These are phyloP conservation scores for Phytoseiulus persimilis DNA, from an alignment of 2,888 invertebrate genomes.

Conservation along the genomic window DNA sequence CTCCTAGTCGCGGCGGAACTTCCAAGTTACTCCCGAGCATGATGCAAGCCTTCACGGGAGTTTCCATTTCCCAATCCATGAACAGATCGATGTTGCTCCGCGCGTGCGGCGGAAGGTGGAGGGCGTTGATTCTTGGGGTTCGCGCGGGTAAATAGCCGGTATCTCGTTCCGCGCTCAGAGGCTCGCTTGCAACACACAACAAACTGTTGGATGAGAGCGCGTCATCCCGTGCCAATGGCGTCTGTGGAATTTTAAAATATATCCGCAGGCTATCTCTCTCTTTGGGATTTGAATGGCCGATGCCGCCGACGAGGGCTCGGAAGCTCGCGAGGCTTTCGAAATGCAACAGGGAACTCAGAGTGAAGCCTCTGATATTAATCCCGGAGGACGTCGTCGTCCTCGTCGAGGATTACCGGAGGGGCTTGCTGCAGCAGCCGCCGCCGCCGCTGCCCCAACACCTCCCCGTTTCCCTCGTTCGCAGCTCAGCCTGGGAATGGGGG, in stretches of 20 bases:
- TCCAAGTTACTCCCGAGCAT: no score
- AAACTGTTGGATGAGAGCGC: not conserved
- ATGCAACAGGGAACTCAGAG: not conserved
- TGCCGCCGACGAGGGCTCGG: not conserved
- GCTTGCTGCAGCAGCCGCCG: not conserved
- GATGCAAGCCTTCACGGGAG: not conserved
- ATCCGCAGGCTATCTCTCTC: not conserved
- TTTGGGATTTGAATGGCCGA: constrained; percentile 5
- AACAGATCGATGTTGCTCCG: not conserved
- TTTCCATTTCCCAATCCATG: not conserved
- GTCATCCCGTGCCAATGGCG: not conserved
- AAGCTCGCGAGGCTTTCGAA: not conserved
- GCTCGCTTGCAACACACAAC: not conserved
- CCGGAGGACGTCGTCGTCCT: constrained; percentile 5
- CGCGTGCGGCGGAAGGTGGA: not conserved
- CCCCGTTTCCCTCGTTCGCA: not conserved
- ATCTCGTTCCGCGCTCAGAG: not conserved
- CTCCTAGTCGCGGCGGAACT: no score
- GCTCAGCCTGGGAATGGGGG: no score
- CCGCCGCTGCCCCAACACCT: not conserved
- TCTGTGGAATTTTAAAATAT: constrained; percentile 5
- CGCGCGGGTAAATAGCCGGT: not conserved
- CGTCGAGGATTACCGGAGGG: not conserved
- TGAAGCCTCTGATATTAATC: constrained; percentile 5
- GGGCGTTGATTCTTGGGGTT: not conserved